phyloP scores from a whole-genome alignment of 2,113 vertebrate genomes.

The Albula glossodonta region DNA sequence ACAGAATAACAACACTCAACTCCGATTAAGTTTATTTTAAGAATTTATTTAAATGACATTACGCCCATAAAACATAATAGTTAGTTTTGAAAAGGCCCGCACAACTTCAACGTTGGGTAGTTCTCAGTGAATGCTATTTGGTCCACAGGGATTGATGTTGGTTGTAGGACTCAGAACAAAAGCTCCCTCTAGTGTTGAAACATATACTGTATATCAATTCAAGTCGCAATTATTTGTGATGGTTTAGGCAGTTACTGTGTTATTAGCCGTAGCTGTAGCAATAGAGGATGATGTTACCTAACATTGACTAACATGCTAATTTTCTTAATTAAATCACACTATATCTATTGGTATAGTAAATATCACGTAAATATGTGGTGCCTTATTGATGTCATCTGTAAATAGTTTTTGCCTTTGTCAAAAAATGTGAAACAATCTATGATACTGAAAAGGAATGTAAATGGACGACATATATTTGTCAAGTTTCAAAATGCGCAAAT shows the following conservation, averaged over 20 bases:
- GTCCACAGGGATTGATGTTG: not conserved
- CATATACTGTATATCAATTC: not conserved
- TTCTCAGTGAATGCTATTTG: not conserved
- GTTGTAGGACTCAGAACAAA: conserved; percentile 12
- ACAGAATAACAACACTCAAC: not conserved
- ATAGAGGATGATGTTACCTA: not conserved
- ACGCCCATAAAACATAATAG: not conserved
- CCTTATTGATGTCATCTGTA: no score
- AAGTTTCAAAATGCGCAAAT: no score
- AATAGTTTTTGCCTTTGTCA: no score
- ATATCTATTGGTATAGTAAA: not conserved
- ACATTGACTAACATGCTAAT: no score
- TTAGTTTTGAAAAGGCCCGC: not conserved
- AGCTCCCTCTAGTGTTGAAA: conserved; percentile 29
- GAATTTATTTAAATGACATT: not conserved
- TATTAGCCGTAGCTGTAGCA: not conserved
- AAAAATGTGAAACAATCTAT: not conserved
- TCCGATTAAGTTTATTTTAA: not conserved
- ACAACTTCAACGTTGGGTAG: not conserved
- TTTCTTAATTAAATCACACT: not conserved
- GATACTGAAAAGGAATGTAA: no score
- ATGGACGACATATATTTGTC: no score
- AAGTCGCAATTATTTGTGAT: not conserved
- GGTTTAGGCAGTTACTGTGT: not conserved
- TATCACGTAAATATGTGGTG: no score